Evolutionary conservation across 2,113 vertebrate genomes (phyloP), one percentile per base, ranked within the genome.

Genomic region (Pipa parva): DNA sequence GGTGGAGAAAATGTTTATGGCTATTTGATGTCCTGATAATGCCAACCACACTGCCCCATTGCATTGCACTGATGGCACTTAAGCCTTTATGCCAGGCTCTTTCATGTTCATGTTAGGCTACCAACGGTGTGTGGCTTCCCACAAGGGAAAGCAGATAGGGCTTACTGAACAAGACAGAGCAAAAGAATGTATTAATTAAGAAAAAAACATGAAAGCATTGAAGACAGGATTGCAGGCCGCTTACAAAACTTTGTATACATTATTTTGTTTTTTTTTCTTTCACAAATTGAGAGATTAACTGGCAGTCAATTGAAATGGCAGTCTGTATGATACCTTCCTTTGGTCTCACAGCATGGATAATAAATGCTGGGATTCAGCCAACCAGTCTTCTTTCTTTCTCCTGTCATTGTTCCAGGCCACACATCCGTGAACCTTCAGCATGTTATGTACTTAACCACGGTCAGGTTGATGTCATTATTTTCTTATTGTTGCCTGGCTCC

Each of bases 401-500:
- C 24, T 73, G 82, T 85, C 84, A 90, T 93, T 93, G 91, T 95
- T 90, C 88, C 84, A 80, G 88, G 82, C 88, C 86, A 90, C 85
- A 88, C 86, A 91, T 87, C 92, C 87, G 85, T 93, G 91, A 90
- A 86, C 87, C 88, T 90, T 90, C 81, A 90, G 90, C 91, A 87
- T 89, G 88, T 89, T 89, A 87, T 90, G 90, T 89, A 91, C 89
- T 95, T 94, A 92, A 91, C 88, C 85, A 87, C 86, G 91, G 91
- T 92, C 92, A 93, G 88, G 86, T 87, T 88, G 88, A 90, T 92
- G 90, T 91, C 91, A 93, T 93, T 93, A 92, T 95, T 89, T 90
- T 88, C 87, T 85, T 90, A 92, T 91, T 91, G 91, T 92, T 91
- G 80, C 72, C 80, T 86, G 80, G 84, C 89, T 92, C 89, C 89